Percentiles rank a stretch among this genome's conserved stretches.
Evolutionary conservation across 2,113 vertebrate species (phyloP).

Genomic region (Jacana jacana): DNA sequence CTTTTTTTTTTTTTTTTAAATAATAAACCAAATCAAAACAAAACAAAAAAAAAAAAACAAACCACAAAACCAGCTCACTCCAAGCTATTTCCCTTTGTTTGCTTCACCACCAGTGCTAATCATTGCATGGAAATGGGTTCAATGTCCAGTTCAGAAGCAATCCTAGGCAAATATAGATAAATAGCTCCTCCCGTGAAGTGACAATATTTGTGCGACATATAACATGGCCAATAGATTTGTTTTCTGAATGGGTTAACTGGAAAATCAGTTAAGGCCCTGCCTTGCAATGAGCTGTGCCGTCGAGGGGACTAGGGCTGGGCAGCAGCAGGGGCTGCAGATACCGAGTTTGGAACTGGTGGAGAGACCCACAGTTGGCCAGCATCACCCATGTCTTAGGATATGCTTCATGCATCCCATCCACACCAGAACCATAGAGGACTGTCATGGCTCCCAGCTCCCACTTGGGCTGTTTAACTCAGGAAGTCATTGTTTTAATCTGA

Average conservation of each 20-base stretch:
- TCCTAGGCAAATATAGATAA: slow-evolving; percentile 22
- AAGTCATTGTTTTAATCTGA: not conserved
- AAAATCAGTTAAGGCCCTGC: not conserved
- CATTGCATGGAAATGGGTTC: slow-evolving; percentile 41
- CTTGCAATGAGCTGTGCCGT: not conserved
- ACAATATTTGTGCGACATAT: not conserved
- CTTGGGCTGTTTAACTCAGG: fast-evolving
- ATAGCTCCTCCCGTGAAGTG: not conserved
- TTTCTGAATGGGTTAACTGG: not conserved
- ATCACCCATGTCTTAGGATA: fast-evolving
- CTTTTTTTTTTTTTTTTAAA: not conserved
- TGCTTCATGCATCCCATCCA: fast-evolving
- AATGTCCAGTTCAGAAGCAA: slow-evolving; percentile 31
- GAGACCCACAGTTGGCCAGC: fast-evolving
- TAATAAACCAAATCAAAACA: not conserved
- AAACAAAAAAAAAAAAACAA: not conserved
- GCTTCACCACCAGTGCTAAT: slow-evolving; percentile 7
- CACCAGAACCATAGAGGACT: not conserved
- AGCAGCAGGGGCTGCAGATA: not conserved
- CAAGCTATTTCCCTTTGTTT: slow-evolving; percentile 27
- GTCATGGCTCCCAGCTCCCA: not conserved
- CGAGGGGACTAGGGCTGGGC: not conserved
- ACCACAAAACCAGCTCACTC: not conserved
- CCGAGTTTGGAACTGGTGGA: fast-evolving
- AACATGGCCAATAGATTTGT: not conserved